Percentiles rank a stretch among this genome's conserved stretches.
Conservation (phyloP, 2,888 invertebrate genomes). For the Trachelus stipa region DNA sequence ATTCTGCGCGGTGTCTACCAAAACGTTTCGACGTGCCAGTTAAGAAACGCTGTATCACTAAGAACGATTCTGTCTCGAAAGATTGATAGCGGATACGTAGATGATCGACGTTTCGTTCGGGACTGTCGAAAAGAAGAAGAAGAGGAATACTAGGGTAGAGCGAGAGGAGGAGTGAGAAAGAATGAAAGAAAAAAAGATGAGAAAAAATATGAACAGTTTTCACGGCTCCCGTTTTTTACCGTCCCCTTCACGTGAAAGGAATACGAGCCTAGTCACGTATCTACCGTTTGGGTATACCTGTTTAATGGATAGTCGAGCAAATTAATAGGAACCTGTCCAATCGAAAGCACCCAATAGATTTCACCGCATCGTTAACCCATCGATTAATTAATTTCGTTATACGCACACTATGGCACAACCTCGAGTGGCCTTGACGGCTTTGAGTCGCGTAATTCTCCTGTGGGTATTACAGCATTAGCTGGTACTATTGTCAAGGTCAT, state of each 20-base stretch:
- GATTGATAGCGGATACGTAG: not conserved
- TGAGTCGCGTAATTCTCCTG: not conserved
- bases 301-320: not conserved
- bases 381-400: not conserved
- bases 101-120: slow-evolving; percentile 24
- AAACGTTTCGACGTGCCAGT: not conserved
- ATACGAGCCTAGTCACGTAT: not conserved
- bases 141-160: slow-evolving; percentile 15
- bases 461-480: not conserved
- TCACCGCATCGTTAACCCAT: not conserved
- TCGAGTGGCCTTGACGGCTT: not conserved
- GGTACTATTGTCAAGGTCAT: not conserved
- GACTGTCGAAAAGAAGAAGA: slow-evolving; percentile 7
- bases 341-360: not conserved
- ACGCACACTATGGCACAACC: not conserved
- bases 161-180: slow-evolving; percentile 19
- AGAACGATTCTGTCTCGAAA: not conserved
- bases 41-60: not conserved
- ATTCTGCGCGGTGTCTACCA: not conserved
- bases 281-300: not conserved
- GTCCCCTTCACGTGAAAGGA: not conserved
- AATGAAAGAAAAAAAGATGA: slow-evolving; percentile 22
- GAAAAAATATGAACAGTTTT: not conserved
- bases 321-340: not conserved
- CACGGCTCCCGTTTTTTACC: not conserved